phyloP scores from a whole-genome alignment of 2,888 invertebrate species.

The Neria commutata region DNA sequence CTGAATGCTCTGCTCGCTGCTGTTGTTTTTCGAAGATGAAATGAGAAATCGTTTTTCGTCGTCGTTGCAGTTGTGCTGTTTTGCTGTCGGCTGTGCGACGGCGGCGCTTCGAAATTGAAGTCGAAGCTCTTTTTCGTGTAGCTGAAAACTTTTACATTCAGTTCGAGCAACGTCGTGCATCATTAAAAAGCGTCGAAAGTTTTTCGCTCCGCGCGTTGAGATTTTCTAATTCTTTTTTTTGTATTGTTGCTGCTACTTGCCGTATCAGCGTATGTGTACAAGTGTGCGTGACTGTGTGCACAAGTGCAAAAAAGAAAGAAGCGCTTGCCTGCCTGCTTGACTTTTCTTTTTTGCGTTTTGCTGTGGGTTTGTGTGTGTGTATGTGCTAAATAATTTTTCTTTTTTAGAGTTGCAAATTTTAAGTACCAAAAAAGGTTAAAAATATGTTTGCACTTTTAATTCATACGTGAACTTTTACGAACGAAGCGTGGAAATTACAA shows the following conservation, averaged over 20 bases:
- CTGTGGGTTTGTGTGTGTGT: not conserved
- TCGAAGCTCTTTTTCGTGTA: conserved; percentile 41
- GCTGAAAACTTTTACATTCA: conserved; percentile 42
- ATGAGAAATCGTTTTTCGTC: not conserved
- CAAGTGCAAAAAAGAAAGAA: not conserved
- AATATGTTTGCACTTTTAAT: too few relatives aligned
- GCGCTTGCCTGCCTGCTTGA: not conserved
- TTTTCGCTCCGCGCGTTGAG: conserved; percentile 53
- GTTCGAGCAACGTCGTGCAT: conserved; percentile 47
- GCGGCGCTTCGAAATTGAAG: conserved; percentile 39
- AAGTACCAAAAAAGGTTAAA: too few relatives aligned
- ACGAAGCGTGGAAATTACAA: too few relatives aligned
- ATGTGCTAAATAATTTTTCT: not conserved
- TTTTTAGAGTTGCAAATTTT: too few relatives aligned
- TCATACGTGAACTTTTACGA: too few relatives aligned
- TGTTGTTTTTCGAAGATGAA: conserved; percentile 2
- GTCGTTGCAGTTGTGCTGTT: not conserved
- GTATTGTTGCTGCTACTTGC: too few relatives aligned
- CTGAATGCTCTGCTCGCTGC: too few relatives aligned
- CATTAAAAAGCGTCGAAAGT: conserved; percentile 48
- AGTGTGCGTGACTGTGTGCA: too few relatives aligned
- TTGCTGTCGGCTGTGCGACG: not conserved
- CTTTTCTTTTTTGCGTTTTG: not conserved
- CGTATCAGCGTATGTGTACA: too few relatives aligned
- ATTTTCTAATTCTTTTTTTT: conserved; percentile 38